phyloP scores from a whole-genome alignment of 2,113 vertebrate species.

The Oenanthe melanoleuca region DNA sequence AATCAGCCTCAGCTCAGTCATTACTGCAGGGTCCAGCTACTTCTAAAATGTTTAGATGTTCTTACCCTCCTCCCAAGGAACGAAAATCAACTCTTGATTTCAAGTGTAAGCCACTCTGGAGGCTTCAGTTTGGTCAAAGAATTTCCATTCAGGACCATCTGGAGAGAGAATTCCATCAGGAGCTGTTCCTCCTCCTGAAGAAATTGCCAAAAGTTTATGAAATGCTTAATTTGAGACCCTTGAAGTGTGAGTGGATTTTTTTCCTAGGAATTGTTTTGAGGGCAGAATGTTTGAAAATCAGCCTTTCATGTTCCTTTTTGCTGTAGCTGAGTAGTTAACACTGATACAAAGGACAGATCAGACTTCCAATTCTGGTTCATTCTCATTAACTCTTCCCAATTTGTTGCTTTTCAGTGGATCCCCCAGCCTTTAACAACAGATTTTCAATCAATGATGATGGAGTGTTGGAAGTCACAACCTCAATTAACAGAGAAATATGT shows the following conservation, averaged over 20 bases:
- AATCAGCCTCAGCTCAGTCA: neutral
- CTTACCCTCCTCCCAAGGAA: neutral
- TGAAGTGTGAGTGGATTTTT: neutral
- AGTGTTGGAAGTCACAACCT: constrained; percentile 49
- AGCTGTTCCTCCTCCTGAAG: neutral
- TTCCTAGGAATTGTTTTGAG: neutral
- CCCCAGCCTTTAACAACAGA: neutral
- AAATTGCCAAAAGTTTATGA: neutral
- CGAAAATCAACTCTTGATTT: neutral
- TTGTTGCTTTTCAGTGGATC: constrained; percentile 68
- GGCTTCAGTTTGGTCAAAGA: neutral
- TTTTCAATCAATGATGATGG: constrained; percentile 67
- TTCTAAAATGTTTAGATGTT: neutral
- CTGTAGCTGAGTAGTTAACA: neutral
- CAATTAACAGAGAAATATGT: constrained; percentile 78
- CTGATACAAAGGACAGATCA: neutral
- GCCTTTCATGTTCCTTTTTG: neutral
- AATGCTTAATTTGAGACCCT: neutral
- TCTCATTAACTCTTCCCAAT: neutral
- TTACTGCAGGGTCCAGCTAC: neutral
- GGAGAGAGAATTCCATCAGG: neutral
- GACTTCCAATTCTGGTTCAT: neutral
- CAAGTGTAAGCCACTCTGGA: neutral
- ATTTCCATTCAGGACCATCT: neutral
- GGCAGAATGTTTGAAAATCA: neutral